Conservation (phyloP, 2,888 invertebrate genomes). For the Odontocerum albicorne region DNA sequence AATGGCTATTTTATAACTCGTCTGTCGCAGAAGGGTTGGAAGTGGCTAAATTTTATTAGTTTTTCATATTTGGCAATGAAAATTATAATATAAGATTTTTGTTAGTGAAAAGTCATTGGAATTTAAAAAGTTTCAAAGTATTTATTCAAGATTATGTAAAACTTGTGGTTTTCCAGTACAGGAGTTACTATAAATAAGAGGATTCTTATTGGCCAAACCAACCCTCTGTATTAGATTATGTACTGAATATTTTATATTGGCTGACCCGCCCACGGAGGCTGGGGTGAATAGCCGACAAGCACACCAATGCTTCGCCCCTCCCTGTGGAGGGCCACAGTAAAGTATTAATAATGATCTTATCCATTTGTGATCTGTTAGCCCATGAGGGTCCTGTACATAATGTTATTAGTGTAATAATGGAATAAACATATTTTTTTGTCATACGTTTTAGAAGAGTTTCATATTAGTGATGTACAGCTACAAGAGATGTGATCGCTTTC, state of each 20-base stretch:
- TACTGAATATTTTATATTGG: slow-evolving; percentile 1
- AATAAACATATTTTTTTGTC: slow-evolving; percentile 37
- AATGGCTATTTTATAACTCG: slow-evolving; percentile 13
- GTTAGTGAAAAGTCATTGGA: too few relatives aligned
- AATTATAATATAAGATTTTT: too few relatives aligned
- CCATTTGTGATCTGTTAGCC: slow-evolving; percentile 33
- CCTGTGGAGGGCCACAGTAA: background rate
- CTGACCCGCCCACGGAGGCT: background rate
- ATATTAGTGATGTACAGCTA: slow-evolving; percentile 54
- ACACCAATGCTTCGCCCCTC: background rate
- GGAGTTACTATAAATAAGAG: too few relatives aligned
- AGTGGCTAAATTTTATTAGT: background rate
- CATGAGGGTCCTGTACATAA: slow-evolving; percentile 36
- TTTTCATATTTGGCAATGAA: background rate
- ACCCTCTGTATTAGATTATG: background rate
- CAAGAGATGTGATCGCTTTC: slow-evolving; percentile 56
- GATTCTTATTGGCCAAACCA: too few relatives aligned
- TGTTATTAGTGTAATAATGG: slow-evolving; percentile 36
- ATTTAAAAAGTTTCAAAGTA: too few relatives aligned
- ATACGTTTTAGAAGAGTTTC: slow-evolving; percentile 41
- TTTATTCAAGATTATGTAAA: background rate
- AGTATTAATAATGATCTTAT: slow-evolving; percentile 28
- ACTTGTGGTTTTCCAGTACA: slow-evolving; percentile 11
- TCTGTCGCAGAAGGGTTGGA: background rate
- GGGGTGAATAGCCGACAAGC: background rate